These are phyloP conservation scores for Ooceraea biroi DNA, from an alignment of 1,140 invertebrate species.

Conservation along the genomic window DNA sequence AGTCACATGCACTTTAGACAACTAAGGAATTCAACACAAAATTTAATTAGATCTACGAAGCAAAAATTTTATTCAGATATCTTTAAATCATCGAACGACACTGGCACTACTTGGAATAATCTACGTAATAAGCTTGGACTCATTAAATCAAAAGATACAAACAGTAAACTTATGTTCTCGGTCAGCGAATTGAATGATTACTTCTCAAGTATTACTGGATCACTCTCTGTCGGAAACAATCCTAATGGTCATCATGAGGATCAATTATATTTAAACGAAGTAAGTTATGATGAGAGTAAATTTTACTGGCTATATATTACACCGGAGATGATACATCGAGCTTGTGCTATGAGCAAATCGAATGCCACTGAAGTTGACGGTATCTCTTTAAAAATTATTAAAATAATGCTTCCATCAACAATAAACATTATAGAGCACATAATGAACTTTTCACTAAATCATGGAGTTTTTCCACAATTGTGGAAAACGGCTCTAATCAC, in stretches of 20 bases:
- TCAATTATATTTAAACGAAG: background rate
- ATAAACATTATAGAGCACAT: background rate
- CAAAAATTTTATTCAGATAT: background rate
- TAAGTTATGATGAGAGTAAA: background rate
- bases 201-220: background rate
- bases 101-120: background rate
- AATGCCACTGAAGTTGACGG: background rate
- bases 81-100: background rate
- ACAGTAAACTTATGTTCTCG: background rate
- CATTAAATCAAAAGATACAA: background rate
- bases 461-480: no score
- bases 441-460: background rate
- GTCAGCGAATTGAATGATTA: background rate
- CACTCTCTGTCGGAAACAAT: no score
- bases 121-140: background rate
- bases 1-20: no score
- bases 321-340: background rate
- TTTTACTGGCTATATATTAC: background rate
- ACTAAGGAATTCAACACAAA: background rate
- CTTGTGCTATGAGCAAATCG: background rate
- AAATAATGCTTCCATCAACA: background rate
- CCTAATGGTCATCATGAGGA: no score
- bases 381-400: background rate
- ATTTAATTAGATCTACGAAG: background rate
- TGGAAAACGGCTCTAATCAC: no score